Evolutionary conservation across 2,888 invertebrate genomes (phyloP).

Genomic region (Pomacea canaliculata): DNA sequence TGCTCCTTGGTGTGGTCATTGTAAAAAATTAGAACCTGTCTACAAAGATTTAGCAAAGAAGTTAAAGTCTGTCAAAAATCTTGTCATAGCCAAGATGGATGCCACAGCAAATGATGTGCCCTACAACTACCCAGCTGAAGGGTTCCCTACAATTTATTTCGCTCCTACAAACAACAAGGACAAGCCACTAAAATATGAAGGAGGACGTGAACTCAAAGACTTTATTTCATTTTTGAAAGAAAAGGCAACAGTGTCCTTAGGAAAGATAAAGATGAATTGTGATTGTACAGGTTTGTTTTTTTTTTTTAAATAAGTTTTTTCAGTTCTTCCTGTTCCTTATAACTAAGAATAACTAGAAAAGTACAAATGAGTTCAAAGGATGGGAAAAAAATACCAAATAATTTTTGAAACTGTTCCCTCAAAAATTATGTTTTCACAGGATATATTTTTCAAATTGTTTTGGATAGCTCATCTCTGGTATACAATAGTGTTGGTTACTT

Average conservation of each 20-base stretch:
- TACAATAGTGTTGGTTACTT: too few species aligned
- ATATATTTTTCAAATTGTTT: too few species aligned
- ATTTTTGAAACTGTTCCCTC: neutral
- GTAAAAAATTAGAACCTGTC: slow-evolving; percentile 73
- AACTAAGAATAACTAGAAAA: neutral
- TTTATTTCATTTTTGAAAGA: slow-evolving; percentile 64
- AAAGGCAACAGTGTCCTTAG: slow-evolving; percentile 58
- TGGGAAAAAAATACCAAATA: neutral
- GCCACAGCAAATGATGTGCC: slow-evolving; percentile 73
- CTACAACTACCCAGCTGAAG: slow-evolving; percentile 65
- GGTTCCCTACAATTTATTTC: slow-evolving; percentile 73
- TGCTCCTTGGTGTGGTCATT: slow-evolving; percentile 76
- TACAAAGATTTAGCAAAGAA: slow-evolving; percentile 70
- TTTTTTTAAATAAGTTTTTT: neutral
- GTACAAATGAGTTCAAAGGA: neutral
- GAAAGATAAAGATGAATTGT: slow-evolving; percentile 59
- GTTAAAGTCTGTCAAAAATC: slow-evolving; percentile 59
- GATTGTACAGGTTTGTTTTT: slow-evolving; percentile 17
- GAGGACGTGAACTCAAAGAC: slow-evolving; percentile 64
- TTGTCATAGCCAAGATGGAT: slow-evolving; percentile 69
- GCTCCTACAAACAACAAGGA: slow-evolving; percentile 67
- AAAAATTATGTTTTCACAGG: too few species aligned
- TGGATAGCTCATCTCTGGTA: too few species aligned
- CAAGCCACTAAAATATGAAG: slow-evolving; percentile 68
- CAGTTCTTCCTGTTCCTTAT: neutral